These are phyloP conservation scores for Jacana jacana DNA, from an alignment of 2,113 vertebrate species.

Conservation along the genomic window DNA sequence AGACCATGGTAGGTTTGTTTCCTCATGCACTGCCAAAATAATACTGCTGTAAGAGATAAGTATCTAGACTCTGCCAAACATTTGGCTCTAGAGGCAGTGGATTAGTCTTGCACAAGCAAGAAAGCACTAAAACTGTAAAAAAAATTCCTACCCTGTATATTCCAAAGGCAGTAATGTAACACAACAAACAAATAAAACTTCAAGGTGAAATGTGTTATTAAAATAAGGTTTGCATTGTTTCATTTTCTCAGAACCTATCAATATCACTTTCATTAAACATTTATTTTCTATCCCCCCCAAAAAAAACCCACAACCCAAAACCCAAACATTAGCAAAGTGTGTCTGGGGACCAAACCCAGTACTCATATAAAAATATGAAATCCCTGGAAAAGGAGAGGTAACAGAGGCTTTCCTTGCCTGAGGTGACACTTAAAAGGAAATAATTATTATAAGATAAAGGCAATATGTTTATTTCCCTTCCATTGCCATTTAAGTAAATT, in stretches of 20 bases:
- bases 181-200: not conserved
- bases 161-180: not conserved
- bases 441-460: not conserved
- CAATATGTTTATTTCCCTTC: not conserved
- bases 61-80: not conserved
- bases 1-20: too few species aligned
- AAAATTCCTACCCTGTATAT: not conserved
- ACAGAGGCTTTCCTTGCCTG: not conserved
- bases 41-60: not conserved
- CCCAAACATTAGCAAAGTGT: not conserved
- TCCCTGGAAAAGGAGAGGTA: not conserved
- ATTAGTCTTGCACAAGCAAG: not conserved
- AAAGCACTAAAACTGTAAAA: not conserved
- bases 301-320: not conserved
- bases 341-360: not conserved
- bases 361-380: not conserved
- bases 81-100: not conserved
- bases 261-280: not conserved
- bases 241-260: not conserved
- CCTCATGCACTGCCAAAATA: too few species aligned
- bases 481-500: not conserved
- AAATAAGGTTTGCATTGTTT: not conserved
- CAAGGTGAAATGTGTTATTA: not conserved
- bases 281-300: accelerated
- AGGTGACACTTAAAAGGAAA: not conserved